Percentiles rank a stretch among this genome's conserved stretches.
phyloP scores from a whole-genome alignment of 2,113 vertebrate species.

The Myotis yumanensis region DNA sequence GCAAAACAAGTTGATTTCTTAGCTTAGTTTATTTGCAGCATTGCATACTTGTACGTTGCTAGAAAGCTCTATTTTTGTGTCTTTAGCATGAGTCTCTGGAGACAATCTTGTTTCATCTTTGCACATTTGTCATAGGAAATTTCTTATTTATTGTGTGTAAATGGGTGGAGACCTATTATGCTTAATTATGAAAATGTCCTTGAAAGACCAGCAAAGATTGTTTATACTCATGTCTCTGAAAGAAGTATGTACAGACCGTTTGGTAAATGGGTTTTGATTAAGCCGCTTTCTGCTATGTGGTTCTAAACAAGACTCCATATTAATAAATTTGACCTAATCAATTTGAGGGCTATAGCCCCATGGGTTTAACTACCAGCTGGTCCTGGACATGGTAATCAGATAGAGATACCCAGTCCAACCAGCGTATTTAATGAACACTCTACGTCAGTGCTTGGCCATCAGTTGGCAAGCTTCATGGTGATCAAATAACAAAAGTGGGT shows the following conservation, averaged over 20 bases:
- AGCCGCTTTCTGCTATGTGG: background rate
- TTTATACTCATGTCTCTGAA: background rate
- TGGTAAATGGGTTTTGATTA: constrained; percentile 20
- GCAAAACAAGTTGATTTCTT: constrained; percentile 7
- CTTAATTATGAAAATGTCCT: constrained; percentile 28
- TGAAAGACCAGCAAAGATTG: background rate
- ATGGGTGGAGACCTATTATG: background rate
- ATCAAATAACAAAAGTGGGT: constrained; percentile 40
- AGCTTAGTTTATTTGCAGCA: background rate
- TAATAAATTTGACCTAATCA: background rate
- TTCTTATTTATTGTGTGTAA: background rate
- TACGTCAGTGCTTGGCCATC: background rate
- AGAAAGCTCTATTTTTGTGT: background rate
- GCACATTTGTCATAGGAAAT: background rate
- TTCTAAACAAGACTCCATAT: background rate
- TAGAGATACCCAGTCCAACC: background rate
- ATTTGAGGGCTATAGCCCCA: background rate
- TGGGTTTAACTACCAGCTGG: background rate
- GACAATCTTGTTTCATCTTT: background rate
- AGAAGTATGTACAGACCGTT: background rate
- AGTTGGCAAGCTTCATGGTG: background rate
- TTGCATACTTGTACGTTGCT: background rate
- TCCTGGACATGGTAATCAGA: background rate
- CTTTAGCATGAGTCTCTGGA: background rate
- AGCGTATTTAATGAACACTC: background rate